phyloP scores from a whole-genome alignment of 2,888 invertebrate genomes.

The Andrena trimmerana region DNA sequence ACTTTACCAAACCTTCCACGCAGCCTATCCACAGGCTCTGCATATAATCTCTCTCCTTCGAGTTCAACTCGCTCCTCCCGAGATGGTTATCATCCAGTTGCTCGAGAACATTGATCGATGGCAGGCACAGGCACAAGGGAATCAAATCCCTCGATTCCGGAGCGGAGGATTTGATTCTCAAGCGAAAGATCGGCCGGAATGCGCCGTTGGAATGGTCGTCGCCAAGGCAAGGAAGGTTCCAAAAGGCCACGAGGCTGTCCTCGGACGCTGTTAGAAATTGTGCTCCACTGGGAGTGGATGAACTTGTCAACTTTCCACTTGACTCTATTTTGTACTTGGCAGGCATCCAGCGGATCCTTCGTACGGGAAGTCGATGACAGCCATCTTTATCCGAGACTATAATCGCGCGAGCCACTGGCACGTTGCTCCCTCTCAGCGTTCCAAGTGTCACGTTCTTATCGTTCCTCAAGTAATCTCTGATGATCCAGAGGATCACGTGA shows the following conservation, averaged over 20 bases:
- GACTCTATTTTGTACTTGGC: conserved; percentile 68
- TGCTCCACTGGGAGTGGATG: conserved; percentile 47
- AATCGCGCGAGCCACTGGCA: conserved; percentile 25
- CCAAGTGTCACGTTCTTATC: background rate
- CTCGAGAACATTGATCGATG: conserved; percentile 43
- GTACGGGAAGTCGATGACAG: conserved; percentile 77
- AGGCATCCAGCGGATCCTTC: conserved; percentile 81
- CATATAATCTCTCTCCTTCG: conserved; percentile 37
- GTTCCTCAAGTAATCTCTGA: conserved; percentile 17
- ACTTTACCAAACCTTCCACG: conserved; percentile 79
- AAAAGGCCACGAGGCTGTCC: conserved; percentile 80
- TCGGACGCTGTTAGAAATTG: conserved; percentile 81
- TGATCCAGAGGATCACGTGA: conserved; percentile 81
- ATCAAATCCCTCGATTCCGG: conserved; percentile 43
- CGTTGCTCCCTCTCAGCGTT: background rate
- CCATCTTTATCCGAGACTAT: conserved; percentile 63
- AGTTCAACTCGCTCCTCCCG: conserved; percentile 7
- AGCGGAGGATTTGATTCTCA: conserved; percentile 32
- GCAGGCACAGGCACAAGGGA: conserved; percentile 65
- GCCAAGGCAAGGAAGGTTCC: conserved; percentile 77
- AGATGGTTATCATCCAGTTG: background rate
- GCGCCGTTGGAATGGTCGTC: conserved; percentile 7
- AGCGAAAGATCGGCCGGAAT: conserved; percentile 66
- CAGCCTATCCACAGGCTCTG: conserved; percentile 77
- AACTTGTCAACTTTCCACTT: conserved; percentile 71